phyloP scores from a whole-genome alignment of 2,888 invertebrate genomes.

The Melipona beecheii region DNA sequence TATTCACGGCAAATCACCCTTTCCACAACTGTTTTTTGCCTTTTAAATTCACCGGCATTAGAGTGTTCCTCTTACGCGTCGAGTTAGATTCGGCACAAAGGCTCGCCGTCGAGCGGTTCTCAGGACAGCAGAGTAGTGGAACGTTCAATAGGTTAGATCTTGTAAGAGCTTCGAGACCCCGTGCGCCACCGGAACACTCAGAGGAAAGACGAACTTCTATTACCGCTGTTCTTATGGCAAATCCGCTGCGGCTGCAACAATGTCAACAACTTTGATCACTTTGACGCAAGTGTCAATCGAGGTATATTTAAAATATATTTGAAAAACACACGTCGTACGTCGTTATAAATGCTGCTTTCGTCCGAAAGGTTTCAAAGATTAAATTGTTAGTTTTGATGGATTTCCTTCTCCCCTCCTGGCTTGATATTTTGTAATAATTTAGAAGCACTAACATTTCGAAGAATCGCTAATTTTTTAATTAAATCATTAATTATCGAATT shows the following conservation, averaged over 20 bases:
- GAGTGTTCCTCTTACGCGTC: background rate
- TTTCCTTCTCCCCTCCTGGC: too few relatives aligned
- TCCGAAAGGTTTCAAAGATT: too few relatives aligned
- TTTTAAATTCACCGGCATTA: background rate
- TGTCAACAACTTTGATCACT: background rate
- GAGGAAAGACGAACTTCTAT: conserved; percentile 18
- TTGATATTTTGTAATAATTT: too few relatives aligned
- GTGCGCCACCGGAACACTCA: conserved; percentile 25
- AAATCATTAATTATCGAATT: too few relatives aligned
- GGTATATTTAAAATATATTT: too few relatives aligned
- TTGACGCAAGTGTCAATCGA: background rate
- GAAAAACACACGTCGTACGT: background rate
- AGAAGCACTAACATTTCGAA: too few relatives aligned
- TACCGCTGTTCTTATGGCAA: conserved; percentile 14
- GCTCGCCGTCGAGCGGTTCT: conserved; percentile 6
- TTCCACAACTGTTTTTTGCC: background rate
- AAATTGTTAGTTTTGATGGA: too few relatives aligned
- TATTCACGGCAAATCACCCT: background rate
- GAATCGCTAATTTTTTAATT: too few relatives aligned
- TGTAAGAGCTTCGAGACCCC: conserved; percentile 15
- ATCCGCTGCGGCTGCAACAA: background rate
- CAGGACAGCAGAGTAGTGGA: background rate
- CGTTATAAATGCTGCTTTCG: too few relatives aligned
- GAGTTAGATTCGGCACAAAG: background rate
- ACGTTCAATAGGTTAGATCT: conserved; percentile 19